Conservation (phyloP, 2,888 invertebrate genomes). For the Timema cristinae region DNA sequence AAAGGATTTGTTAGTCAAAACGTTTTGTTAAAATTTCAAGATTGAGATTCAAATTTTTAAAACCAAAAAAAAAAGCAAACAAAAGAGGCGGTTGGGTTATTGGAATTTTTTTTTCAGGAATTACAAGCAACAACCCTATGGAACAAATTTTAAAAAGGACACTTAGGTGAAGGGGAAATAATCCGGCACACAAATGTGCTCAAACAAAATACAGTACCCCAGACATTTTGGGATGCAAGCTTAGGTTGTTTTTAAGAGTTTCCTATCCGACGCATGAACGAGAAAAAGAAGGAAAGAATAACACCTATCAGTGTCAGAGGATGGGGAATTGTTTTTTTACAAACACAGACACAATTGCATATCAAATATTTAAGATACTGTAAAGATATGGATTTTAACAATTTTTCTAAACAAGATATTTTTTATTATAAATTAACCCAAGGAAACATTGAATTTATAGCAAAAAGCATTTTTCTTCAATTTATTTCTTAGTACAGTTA, state of each 20-base stretch:
- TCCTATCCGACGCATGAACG: conserved; percentile 35
- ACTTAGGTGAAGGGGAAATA: conserved; percentile 4
- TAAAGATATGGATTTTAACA: too few relatives aligned
- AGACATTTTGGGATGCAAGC: conserved; percentile 38
- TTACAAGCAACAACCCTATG: conserved; percentile 19
- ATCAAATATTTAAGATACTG: too few relatives aligned
- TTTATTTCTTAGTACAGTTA: too few relatives aligned
- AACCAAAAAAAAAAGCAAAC: conserved; percentile 15
- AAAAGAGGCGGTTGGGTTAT: not conserved
- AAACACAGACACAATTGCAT: too few relatives aligned
- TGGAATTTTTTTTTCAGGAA: conserved; percentile 8
- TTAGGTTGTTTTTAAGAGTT: conserved; percentile 38
- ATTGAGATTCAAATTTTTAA: conserved; percentile 6
- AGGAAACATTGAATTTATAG: too few relatives aligned
- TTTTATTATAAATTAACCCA: too few relatives aligned
- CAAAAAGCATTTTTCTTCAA: too few relatives aligned
- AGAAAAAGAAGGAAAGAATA: conserved; percentile 32
- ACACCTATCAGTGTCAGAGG: conserved; percentile 31
- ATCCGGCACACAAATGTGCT: conserved; percentile 24
- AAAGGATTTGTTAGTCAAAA: too few relatives aligned
- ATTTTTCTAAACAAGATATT: too few relatives aligned
- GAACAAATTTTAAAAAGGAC: not conserved
- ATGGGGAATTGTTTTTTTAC: conserved; percentile 12
- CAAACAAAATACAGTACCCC: conserved; percentile 35
- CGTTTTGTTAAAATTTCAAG: conserved; percentile 7